phyloP scores from a whole-genome alignment of 64 coral and sea anemone species.

The Actinia tenebrosa region DNA sequence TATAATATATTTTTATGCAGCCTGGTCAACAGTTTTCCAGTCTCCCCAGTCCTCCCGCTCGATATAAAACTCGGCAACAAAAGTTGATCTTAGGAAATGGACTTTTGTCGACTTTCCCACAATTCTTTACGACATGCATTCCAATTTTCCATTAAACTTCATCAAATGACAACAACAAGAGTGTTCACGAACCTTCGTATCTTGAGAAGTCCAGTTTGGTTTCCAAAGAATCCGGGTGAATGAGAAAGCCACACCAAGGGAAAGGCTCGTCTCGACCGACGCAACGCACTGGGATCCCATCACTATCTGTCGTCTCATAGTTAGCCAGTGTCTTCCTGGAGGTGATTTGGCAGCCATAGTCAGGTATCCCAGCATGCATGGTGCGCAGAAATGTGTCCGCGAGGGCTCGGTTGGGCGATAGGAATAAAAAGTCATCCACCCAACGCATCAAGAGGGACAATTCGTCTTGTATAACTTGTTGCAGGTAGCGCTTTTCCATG shows the following conservation, averaged over 20 bases:
- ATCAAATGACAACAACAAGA: neutral
- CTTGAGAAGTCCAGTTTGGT: slow-evolving; percentile 51
- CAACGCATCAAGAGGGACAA: slow-evolving; percentile 82
- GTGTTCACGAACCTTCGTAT: slow-evolving; percentile 18
- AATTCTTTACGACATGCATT: neutral
- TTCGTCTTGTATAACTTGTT: slow-evolving; percentile 33
- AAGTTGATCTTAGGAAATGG: too few relatives aligned
- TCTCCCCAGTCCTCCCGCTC: too few relatives aligned
- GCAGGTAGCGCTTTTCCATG: slow-evolving; percentile 73
- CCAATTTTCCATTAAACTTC: neutral
- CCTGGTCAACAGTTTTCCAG: too few relatives aligned
- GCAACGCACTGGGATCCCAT: slow-evolving; percentile 45
- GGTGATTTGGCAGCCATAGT: slow-evolving; percentile 77
- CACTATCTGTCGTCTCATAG: slow-evolving; percentile 41
- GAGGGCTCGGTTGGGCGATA: slow-evolving; percentile 40
- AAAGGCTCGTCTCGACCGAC: slow-evolving; percentile 33
- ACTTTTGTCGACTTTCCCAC: neutral
- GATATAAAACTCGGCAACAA: too few relatives aligned
- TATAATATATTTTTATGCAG: too few relatives aligned
- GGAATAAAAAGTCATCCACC: slow-evolving; percentile 84
- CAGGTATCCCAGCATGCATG: slow-evolving; percentile 79
- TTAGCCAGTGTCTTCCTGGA: slow-evolving; percentile 72
- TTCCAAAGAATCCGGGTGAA: slow-evolving; percentile 62
- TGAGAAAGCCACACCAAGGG: slow-evolving; percentile 77
- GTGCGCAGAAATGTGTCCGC: slow-evolving; percentile 51